Conservation (phyloP, 1,140 invertebrate species). For the Lutraria rhynchaena region DNA sequence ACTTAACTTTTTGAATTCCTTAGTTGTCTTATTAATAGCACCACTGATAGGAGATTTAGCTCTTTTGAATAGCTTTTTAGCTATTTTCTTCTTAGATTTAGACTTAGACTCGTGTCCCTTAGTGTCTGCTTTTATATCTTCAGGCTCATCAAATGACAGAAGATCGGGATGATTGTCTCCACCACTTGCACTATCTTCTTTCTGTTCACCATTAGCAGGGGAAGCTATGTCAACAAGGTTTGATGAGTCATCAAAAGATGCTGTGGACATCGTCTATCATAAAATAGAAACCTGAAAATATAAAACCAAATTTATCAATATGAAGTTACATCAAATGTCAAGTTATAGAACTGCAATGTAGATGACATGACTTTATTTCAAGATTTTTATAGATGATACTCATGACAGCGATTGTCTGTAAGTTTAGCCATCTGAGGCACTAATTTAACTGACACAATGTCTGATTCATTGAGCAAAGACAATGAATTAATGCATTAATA, state of each 20-base stretch:
- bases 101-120: slow-evolving; percentile 38
- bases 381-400: too few species aligned
- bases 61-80: slow-evolving; percentile 51
- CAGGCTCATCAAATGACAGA: slow-evolving; percentile 35
- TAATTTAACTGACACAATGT: too few species aligned
- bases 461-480: too few species aligned
- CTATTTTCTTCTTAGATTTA: slow-evolving; percentile 57
- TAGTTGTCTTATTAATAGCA: slow-evolving; percentile 55
- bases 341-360: too few species aligned
- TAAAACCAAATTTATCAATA: not conserved
- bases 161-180: slow-evolving; percentile 26
- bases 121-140: slow-evolving; percentile 38
- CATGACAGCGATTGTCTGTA: too few species aligned
- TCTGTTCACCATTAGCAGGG: slow-evolving; percentile 65
- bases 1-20: slow-evolving; percentile 57
- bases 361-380: too few species aligned
- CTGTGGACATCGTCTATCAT: slow-evolving; percentile 76
- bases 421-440: too few species aligned
- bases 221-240: slow-evolving; percentile 74
- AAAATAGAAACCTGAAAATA: slow-evolving; percentile 65
- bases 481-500: too few species aligned
- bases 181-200: slow-evolving; percentile 45
- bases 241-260: slow-evolving; percentile 78
- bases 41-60: slow-evolving; percentile 53
- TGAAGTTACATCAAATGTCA: not conserved